Evolutionary conservation across 2,888 invertebrate genomes (phyloP).

Genomic region (Sarcophaga caerulescens): DNA sequence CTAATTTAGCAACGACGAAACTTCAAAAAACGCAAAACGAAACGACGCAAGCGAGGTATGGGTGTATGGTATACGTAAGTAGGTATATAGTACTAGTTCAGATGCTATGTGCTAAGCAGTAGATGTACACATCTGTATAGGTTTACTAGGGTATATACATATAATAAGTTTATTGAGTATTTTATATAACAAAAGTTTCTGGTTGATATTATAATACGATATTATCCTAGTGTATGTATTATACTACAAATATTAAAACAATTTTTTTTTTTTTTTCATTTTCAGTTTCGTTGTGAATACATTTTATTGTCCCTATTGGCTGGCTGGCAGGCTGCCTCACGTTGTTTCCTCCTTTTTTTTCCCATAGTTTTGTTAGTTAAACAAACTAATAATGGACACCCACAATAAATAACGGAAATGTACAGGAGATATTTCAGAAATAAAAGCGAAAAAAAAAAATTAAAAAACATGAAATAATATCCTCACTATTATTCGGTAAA

Average conservation of each 20-base stretch:
- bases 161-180: background rate
- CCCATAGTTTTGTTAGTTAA: background rate
- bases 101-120: background rate
- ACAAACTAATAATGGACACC: slow-evolving; percentile 14
- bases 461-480: background rate
- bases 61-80: too few species aligned
- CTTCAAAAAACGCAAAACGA: too few species aligned
- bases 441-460: background rate
- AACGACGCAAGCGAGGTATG: too few species aligned
- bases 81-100: background rate
- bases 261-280: background rate
- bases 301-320: background rate
- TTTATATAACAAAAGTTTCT: too few species aligned
- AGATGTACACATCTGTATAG: background rate
- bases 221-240: background rate
- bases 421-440: background rate
- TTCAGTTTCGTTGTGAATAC: background rate
- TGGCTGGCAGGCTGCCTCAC: background rate
- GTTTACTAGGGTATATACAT: background rate
- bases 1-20: too few species aligned
- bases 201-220: too few species aligned
- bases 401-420: background rate
- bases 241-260: background rate
- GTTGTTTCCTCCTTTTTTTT: background rate
- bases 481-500: too few species aligned